phyloP scores from a whole-genome alignment of 2,113 vertebrate species.

The Saguinus midas region DNA sequence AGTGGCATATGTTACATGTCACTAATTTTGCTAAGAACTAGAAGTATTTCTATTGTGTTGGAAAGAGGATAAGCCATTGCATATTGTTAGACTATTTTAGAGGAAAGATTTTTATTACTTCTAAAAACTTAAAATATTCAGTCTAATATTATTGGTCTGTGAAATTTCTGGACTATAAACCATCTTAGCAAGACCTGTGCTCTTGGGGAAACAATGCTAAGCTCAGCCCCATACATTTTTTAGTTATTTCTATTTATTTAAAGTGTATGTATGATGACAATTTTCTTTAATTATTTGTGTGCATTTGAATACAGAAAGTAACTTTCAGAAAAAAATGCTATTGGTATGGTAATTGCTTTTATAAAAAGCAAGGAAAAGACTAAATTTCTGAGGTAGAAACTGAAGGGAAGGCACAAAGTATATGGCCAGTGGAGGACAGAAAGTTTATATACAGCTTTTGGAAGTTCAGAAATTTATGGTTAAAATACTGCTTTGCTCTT shows the following conservation, averaged over 20 bases:
- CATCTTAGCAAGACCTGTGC: neutral
- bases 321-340: neutral
- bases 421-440: neutral
- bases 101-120: constrained; percentile 6
- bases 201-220: neutral
- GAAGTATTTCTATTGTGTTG: neutral
- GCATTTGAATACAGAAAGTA: constrained; percentile 6
- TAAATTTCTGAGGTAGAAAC: neutral
- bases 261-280: neutral
- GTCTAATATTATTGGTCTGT: neutral
- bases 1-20: neutral
- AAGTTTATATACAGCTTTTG: neutral
- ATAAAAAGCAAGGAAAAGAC: neutral
- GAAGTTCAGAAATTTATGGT: neutral
- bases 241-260: neutral
- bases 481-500: neutral
- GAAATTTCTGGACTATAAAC: neutral
- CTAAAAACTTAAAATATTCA: neutral
- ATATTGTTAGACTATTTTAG: neutral
- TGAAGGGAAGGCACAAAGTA: neutral
- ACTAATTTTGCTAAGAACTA: neutral
- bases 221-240: neutral
- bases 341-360: neutral
- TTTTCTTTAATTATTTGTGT: neutral
- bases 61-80: neutral